Evolutionary conservation across 1,140 invertebrate species (phyloP), one percentile per base, ranked within the genome.

Genomic region (Scaptomyza graminum): DNA sequence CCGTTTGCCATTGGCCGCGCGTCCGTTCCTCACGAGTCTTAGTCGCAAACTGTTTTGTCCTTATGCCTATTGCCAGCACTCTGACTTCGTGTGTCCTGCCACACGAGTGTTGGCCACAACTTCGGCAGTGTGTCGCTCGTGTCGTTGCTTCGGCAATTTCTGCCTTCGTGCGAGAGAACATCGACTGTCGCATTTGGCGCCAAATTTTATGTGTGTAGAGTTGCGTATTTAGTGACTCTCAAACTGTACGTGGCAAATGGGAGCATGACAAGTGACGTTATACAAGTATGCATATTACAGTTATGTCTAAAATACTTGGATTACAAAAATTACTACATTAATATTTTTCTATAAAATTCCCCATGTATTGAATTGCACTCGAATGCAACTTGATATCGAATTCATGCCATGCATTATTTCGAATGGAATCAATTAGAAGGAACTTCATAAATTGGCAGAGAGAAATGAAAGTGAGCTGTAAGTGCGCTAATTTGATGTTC

Each of bases 1-100:
- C 67, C 75, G 74, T 62, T 75, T 87, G 83, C 79, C 50, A 87
- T 87, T 87, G 83, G 82, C 79, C 83, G 83, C 79, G 79, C 65
- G 72, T 79, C 83, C 72, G 83, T 88, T 88, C 83, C 76, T 76
- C 62, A 87, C 83, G 83, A 87, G 83, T 88, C 68, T 82, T 85
- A 70, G 79, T 87, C 83, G 83, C 83, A 87, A 88, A 87, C 83
- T 87, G 83, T 82, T 87, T 76, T 50, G 78, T 70, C 60, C 79
- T 65, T 60, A 18, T 54, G 54, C 39, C 72, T 31, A 61, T 34
- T 15, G 46, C 39, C 39, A 62, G 50, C 13, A 63, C 18, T 16
- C 28, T 31, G 39, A 12, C 74, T 70, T 77, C 81, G 82, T 68
- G 49, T 77, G 44, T n/a, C 41, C 16, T 34, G 52, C 31, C 31